Evolutionary conservation across 23 tunicate genomes (phyloP), one percentile per base, ranked within the genome.

Genomic region (Halocynthia aurantium): DNA sequence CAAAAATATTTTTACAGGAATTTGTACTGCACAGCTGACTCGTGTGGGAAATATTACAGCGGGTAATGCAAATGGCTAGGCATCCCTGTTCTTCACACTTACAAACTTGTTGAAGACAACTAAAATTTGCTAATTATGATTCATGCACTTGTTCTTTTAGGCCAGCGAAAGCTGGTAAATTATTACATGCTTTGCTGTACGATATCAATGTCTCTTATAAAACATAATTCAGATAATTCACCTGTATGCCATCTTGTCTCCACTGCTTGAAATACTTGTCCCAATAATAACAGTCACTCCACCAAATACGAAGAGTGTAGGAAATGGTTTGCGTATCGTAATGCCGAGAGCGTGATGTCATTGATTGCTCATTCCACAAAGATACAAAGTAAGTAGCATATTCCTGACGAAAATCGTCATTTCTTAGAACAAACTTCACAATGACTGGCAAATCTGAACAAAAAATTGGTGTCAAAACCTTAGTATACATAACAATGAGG

Each of bases 211-310:
- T 13, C 13, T 68, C 1, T 2, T 2, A 72, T 72, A 11, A 52
- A 13, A n/a, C 11, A n/a, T 58, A 57, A 1, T 50, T 2, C 6
- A 6, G 15, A 62, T 10, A 17, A 55, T 10, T 10, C 76, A 91
- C 97, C 84, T 85, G 64, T 51, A 78, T 67, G 7, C 87, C 92
- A 70, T 82, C 73, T 21, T 53, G 71, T 10, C 77, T 75, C 98
- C 98, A 92, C n/a, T 8, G 40, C 7, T 65, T 51, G 20, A 56
- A 11, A 5, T 74, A 51, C 10, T 67, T 76, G 22, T 74, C 57
- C 92, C 98, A 92, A 64, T 72, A 82, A 53, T 51, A 86, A 51
- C 98, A 92, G 80, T 92, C 92, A n/a, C 92, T 82, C 79, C 80
- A 62, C 98, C 98, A 92, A 44, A 86, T 55, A 18, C 60, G 52